Evolutionary conservation across 2,113 vertebrate genomes (phyloP).

Genomic region (Carettochelys insculpta): DNA sequence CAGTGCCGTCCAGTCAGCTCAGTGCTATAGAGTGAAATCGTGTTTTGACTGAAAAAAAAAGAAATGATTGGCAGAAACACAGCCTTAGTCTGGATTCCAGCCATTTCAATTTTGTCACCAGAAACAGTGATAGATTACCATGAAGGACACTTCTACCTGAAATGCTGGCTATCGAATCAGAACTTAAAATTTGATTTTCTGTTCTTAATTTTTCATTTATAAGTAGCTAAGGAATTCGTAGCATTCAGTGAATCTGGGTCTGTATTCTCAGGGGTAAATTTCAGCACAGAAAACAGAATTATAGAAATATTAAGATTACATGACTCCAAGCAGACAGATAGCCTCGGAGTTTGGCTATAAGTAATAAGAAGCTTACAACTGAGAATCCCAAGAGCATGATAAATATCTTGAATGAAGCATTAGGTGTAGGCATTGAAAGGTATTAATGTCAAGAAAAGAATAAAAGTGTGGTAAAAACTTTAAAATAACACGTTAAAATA

Average conservation of each 20-base stretch:
- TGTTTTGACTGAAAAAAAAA: background rate
- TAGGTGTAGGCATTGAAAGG: background rate
- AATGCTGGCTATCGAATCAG: background rate
- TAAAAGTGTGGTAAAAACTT: background rate
- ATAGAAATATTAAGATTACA: background rate
- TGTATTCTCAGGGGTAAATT: background rate
- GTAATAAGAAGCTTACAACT: background rate
- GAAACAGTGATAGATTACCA: background rate
- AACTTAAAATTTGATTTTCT: background rate
- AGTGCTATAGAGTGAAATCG: background rate
- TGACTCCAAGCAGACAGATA: background rate
- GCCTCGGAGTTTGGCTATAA: background rate
- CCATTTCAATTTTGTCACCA: slow-evolving; percentile 35
- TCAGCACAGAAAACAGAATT: background rate
- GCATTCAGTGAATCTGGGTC: background rate
- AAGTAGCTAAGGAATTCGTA: background rate
- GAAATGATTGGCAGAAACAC: background rate
- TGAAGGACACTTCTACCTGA: background rate
- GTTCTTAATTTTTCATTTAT: background rate
- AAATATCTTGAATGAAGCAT: slow-evolving; percentile 1
- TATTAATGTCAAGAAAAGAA: background rate
- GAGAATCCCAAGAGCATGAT: background rate
- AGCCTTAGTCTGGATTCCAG: background rate
- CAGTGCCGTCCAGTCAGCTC: background rate
- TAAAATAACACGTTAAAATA: background rate